Percentiles rank a stretch among this genome's conserved stretches.
Evolutionary conservation across 2,888 invertebrate species (phyloP).

Genomic region (Thecophora atra): DNA sequence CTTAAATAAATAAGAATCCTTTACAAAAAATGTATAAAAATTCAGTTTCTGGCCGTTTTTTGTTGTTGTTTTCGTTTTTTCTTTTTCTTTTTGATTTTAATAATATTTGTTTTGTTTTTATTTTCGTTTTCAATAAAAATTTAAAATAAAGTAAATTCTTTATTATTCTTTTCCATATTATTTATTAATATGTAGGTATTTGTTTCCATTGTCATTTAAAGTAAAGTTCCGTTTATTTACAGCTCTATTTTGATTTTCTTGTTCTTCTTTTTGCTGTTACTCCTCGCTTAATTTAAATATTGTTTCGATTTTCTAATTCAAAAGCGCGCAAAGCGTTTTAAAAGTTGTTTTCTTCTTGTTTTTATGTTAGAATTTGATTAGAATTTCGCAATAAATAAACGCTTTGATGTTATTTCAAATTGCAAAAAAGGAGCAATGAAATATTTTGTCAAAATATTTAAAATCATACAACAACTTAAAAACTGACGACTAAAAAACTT

Average conservation of each 20-base stretch:
- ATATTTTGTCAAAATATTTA: no score
- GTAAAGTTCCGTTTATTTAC: conserved; percentile 42
- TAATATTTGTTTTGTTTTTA: conserved; percentile 29
- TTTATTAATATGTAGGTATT: conserved; percentile 46
- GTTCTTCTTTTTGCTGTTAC: conserved; percentile 24
- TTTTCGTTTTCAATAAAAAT: conserved; percentile 24
- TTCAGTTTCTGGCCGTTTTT: conserved; percentile 33
- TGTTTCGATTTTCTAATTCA: not conserved
- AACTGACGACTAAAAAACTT: no score
- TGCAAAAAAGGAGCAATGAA: no score
- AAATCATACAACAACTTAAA: no score
- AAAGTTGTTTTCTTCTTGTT: no score
- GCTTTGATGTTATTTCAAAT: no score
- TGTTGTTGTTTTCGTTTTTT: conserved; percentile 30
- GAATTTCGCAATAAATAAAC: no score
- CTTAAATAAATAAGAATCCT: conserved; percentile 48
- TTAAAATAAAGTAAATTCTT: conserved; percentile 52
- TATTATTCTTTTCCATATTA: conserved; percentile 41
- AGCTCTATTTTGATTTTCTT: conserved; percentile 22
- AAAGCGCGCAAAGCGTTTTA: no score
- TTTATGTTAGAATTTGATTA: no score
- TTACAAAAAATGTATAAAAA: conserved; percentile 55
- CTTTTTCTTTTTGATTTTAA: conserved; percentile 9
- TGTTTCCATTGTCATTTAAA: conserved; percentile 52
- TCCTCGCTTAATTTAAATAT: not conserved